phyloP scores from a whole-genome alignment of 2,113 vertebrate species.

The Brachyhypopomus gauderio region DNA sequence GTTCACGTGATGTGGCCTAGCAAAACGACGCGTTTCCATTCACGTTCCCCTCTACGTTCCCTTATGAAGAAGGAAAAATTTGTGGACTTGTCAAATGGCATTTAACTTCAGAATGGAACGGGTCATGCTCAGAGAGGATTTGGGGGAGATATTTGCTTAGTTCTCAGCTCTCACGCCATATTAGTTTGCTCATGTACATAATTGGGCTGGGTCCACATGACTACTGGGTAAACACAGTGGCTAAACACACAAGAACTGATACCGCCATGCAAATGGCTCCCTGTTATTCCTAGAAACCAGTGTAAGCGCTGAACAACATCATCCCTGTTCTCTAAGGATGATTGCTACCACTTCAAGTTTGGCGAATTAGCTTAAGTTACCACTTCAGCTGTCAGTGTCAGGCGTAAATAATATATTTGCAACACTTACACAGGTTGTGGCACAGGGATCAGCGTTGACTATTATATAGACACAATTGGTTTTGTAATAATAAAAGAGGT shows the following conservation, averaged over 20 bases:
- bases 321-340: neutral
- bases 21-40: conserved; percentile 10
- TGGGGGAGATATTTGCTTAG: neutral
- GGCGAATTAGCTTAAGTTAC: neutral
- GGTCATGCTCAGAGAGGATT: neutral
- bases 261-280: neutral
- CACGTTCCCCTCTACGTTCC: neutral
- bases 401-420: neutral
- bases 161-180: neutral
- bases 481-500: too few species aligned
- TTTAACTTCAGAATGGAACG: too few species aligned
- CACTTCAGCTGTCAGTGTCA: neutral
- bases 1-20: conserved; percentile 8
- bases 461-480: too few species aligned
- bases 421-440: neutral
- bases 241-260: neutral
- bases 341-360: neutral
- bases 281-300: neutral
- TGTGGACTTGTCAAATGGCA: conserved; percentile 8
- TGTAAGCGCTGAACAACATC: neutral
- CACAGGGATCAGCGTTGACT: neutral
- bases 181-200: conserved; percentile 7
- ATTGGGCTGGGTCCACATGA: neutral
- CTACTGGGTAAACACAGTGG: neutral
- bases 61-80: neutral